These are phyloP conservation scores for Berghia stephanieae DNA, from an alignment of 1,140 invertebrate species.

Conservation along the genomic window DNA sequence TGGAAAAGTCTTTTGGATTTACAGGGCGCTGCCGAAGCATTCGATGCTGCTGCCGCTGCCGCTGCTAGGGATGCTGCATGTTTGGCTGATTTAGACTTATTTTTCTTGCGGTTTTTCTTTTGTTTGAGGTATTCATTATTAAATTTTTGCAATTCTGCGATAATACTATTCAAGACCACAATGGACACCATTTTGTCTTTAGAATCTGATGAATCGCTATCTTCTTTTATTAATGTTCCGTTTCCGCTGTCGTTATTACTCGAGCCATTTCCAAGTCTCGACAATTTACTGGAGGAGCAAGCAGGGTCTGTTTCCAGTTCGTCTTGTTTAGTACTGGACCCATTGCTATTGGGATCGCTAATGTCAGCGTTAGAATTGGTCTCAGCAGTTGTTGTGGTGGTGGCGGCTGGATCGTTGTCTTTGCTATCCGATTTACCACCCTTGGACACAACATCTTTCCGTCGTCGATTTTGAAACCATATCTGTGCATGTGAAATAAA, in stretches of 20 bases:
- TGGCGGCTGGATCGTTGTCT: conserved; percentile 23
- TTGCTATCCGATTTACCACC: conserved; percentile 33
- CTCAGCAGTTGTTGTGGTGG: conserved; percentile 15
- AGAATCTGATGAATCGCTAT: conserved; percentile 7
- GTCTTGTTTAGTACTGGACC: too few relatives aligned
- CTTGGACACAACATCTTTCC: conserved; percentile 59
- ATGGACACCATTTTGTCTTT: conserved; percentile 45
- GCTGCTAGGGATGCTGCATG: background rate
- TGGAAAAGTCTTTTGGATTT: conserved; percentile 32
- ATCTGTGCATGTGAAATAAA: conserved; percentile 44
- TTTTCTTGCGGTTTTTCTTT: conserved; percentile 52
- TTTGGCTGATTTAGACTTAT: conserved; percentile 35
- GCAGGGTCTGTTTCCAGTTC: too few relatives aligned
- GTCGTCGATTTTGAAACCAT: conserved; percentile 62
- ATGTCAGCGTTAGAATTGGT: background rate
- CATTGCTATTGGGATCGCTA: too few relatives aligned
- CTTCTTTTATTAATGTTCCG: conserved; percentile 17
- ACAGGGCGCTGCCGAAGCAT: background rate
- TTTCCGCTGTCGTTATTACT: conserved; percentile 28
- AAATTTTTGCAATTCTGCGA: conserved; percentile 55
- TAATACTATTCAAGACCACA: conserved; percentile 55
- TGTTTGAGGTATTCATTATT: conserved; percentile 51
- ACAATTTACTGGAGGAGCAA: background rate
- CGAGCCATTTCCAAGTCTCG: conserved; percentile 27
- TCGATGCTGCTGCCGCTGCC: background rate